Evolutionary conservation across 2,113 vertebrate genomes (phyloP), one percentile per base, ranked within the genome.

Genomic region (Sebastes schlegelii): DNA sequence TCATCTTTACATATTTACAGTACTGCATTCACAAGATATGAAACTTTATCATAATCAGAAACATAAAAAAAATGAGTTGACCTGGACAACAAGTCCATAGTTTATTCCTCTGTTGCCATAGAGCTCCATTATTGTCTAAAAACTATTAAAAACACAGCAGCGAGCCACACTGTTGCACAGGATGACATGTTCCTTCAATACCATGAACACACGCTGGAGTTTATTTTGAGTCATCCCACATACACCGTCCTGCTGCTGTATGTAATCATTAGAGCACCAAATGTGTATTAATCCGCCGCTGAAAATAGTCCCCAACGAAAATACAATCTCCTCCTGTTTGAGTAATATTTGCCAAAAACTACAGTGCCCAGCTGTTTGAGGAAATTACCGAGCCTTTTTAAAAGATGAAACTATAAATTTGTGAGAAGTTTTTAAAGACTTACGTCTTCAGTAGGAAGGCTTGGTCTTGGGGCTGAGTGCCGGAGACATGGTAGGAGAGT

Each of bases 1-100:
- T 73, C 21, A 19, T 49, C 67, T 71, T 69, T 46, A 49, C 6
- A 82, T 64, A 55, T 79, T 62, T 58, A 66, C 57, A 69, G 7
- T 16, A 16, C 64, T 54, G 21, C 51, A 85, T 13, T 75, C 42
- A 51, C 34, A 70, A 55, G 71, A 77, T 51, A 46, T 68, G 21
- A 75, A 67, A 61, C 23, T 19, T 48, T 42, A 70, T 83, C 21
- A 69, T 49, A 21, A 13, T 23, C 55, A 58, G 21, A 5, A 23
- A 23, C 17, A 21, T 48, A 0, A 23, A 65, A 17, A 26, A 8
- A 26, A 6, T 45, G 6, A 14, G 42, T 17, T 46, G 57, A 34
- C 16, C 13, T 26, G 14, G 21, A 52, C 17, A 21, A 52, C 17
- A 57, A 21, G 55, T 7, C 58, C 55, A 57, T 17, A 17, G 12